Base-by-base conservation (phyloP, 2,888 invertebrate species). In the Drosophila neonasuta region DNA sequence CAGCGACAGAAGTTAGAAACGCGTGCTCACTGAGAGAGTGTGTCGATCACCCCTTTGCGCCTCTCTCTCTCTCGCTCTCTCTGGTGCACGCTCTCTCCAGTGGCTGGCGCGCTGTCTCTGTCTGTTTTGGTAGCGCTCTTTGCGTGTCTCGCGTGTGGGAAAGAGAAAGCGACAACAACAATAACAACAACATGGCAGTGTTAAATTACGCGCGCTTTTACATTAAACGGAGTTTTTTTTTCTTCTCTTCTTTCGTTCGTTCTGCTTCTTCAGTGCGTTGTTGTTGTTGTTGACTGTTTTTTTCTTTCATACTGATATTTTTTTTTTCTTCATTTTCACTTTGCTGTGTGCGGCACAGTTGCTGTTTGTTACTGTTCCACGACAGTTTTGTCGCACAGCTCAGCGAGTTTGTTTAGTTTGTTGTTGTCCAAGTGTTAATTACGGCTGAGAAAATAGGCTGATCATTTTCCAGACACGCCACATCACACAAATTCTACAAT, bases 161-260 rank as follows among this genome's bases (percentile, higher is more conserved):
- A 86, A 81, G 87, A 81, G 81, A 81, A 81, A 80, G 85, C 81
- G 68, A 75, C 75, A 65, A 60, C 51, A 46, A 42, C 9, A 55
- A 55, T 17, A 61, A 56, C 56, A 62, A 62, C 60, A 73, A 65
- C 4, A 50, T 56, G 34, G 32, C 64, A 71, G 87, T 86, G 85
- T 84, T 86, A 86, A 86, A 79, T 86, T 81, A 84, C 81, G 85
- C 81, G 81, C 87, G 87, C 87, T 86, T 81, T 81, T 81, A 80
- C 87, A 73, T 68, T 61, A 68, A 76, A 65, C 51, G 71, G 74
- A 80, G 86, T 74, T 64, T 71, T 68, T 64, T 60, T 41, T 32
- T 24, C 10, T 61, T 45, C 8, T 17, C 32, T 45, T 30, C 56
- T 50, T 45, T 56, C 8, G 46, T 51, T 29, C 2, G 17, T 63